Evolutionary conservation across 2,113 vertebrate genomes (phyloP).

Genomic region (Orientallactaga bullata): DNA sequence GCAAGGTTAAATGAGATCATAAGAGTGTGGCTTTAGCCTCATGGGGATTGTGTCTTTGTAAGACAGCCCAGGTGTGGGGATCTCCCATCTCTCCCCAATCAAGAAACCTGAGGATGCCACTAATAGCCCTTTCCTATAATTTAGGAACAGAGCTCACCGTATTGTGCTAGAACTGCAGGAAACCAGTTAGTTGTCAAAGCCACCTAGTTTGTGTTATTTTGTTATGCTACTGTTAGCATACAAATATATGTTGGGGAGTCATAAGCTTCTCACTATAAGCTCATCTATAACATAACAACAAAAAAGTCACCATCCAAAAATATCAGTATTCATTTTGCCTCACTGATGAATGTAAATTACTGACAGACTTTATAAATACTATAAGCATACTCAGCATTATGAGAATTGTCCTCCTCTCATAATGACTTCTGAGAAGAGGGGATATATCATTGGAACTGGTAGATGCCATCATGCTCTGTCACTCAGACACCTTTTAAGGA

Average conservation of each 20-base stretch:
- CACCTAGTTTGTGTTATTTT: not conserved
- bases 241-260: not conserved
- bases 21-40: not conserved
- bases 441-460: not conserved
- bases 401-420: not conserved
- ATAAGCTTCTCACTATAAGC: not conserved
- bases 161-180: not conserved
- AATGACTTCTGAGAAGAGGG: not conserved
- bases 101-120: too few relatives aligned
- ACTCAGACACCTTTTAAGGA: not conserved
- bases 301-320: not conserved
- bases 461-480: too few relatives aligned
- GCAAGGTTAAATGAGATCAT: not conserved
- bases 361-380: not conserved
- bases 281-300: not conserved
- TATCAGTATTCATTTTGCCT: not conserved
- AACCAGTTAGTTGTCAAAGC: not conserved
- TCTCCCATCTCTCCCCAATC: too few relatives aligned
- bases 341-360: not conserved
- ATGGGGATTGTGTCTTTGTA: not conserved
- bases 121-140: not conserved
- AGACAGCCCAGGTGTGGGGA: not conserved
- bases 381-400: not conserved
- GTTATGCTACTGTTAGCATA: not conserved
- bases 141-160: not conserved